Evolutionary conservation across 2,888 invertebrate genomes (phyloP), one percentile per base, ranked within the genome.

Genomic region (Margaritifera margaritifera): DNA sequence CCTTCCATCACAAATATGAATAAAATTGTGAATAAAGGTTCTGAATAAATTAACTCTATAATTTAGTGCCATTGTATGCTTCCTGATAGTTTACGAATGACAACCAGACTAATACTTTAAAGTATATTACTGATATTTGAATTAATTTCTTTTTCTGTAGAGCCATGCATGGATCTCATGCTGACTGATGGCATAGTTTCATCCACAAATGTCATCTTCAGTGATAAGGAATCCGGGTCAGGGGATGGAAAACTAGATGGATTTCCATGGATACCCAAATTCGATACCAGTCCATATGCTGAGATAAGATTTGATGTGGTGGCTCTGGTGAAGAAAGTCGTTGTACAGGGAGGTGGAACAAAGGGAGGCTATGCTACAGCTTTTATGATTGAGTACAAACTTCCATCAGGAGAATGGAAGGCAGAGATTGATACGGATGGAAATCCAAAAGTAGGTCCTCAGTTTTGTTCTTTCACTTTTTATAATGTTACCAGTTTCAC

Each of bases 181-280:
- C 6, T 31, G 31, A 31, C 31, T 6, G 31, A 31, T 31, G 31
- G 31, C 31, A 31, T 31, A 31, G 31, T 31, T 31, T 31, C 31
- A 31, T 5, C 31, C 31, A 31, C 6, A 8, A 31, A 31, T 31
- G 31, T 31, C 6, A 31, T 31, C 6, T 74, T 68, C 65, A 74
- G 71, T 50, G 70, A 70, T 19, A 56, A 59, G 54, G 68, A 61
- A 52, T 59, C 68, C 4, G 55, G 53, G 19, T 74, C 71, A 20
- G 74, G 74, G 22, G 68, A 70, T 53, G 70, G 74, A 24, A 64
- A 66, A 22, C 61, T 74, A 42, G 71, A 71, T 55, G 71, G 66
- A 22, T 58, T 61, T 20, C 66, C 74, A 2, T 74, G 74, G 74
- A 19, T 22, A n/a, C 74, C 74, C 3, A 53, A 19, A 22, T 8